Percentiles rank a stretch among this genome's conserved stretches.
These are phyloP conservation scores for Dipodomys ordii DNA, from an alignment of 2,113 vertebrate genomes.

Conservation along the genomic window DNA sequence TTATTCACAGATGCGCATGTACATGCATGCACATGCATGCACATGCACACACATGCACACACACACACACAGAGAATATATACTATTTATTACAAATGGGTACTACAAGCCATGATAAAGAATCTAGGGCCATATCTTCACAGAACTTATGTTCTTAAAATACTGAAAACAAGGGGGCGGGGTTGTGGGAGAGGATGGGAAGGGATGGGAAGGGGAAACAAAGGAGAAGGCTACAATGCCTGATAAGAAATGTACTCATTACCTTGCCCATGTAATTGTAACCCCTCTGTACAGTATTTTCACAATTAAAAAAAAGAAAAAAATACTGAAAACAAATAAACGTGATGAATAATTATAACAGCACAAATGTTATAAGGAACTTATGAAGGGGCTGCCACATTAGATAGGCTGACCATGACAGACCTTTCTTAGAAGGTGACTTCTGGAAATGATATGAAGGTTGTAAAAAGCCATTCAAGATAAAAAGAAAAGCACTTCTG, in stretches of 20 bases:
- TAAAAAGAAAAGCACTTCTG: not conserved
- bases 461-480: constrained; percentile 17
- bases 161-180: not conserved
- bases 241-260: too few species aligned
- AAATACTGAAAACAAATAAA: not conserved
- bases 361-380: not conserved
- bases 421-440: not conserved
- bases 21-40: too few species aligned
- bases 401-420: not conserved
- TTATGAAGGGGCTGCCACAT: not conserved
- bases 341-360: not conserved
- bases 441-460: too few species aligned
- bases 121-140: not conserved
- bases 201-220: too few species aligned
- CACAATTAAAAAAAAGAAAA: not conserved
- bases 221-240: too few species aligned
- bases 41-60: too few species aligned
- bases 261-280: too few species aligned
- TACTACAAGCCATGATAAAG: not conserved
- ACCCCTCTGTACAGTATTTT: too few species aligned
- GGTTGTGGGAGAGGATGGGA: too few species aligned
- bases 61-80: too few species aligned
- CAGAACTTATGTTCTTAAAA: not conserved
- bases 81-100: not conserved
- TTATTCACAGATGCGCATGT: too few species aligned